Evolutionary conservation across 2,797 vertebrate species (phyloP), one percentile per base, ranked within the genome.

Genomic region (Adelosebastes latens): DNA sequence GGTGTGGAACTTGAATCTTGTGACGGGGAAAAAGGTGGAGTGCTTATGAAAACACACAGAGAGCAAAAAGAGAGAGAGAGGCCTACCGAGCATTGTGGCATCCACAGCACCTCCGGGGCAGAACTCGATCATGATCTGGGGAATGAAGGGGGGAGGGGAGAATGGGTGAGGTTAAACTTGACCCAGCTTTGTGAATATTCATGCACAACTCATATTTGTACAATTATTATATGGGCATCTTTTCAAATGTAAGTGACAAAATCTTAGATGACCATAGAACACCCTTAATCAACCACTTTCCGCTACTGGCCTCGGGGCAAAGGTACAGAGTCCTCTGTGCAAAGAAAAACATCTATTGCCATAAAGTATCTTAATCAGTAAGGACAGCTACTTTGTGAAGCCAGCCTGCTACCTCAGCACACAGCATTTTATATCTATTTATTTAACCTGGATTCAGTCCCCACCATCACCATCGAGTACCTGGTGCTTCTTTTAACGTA

Each of bases 101-200:
- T 99, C 98, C 86, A 99, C 97, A 0, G 98, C 98, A 65, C 98
- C 98, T 18, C 98, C 98, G 0, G 97, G 96, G 68, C 98, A 99
- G 95, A 99, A 99, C 94, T 99, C 98, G 3, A 99, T 99, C 97
- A 99, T 98, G 91, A 99, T 99, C 98, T 99, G 90, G 8, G 52
- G 65, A 84, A 62, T 62, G 63, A 70, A 64, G 85, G 59, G 31
- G 12, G 1, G 58, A 58, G 16, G 8, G n/a, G 63, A 58, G 32
- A 77, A 8, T 11, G 32, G 31, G 27, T n/a, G 36, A 76, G n/a
- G 5, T 77, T 78, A 24, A 77, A 68, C 16, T 66, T 49, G 8
- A 77, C 25, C 5, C 14, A 68, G 11, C 7, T 4, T 68, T 16
- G 25, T 29, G 39, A 65, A 9, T 20, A 63, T 27, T 62, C 42